Evolutionary conservation across 2,113 vertebrate genomes (phyloP).

Genomic region (Xiphorhynchus elegans): DNA sequence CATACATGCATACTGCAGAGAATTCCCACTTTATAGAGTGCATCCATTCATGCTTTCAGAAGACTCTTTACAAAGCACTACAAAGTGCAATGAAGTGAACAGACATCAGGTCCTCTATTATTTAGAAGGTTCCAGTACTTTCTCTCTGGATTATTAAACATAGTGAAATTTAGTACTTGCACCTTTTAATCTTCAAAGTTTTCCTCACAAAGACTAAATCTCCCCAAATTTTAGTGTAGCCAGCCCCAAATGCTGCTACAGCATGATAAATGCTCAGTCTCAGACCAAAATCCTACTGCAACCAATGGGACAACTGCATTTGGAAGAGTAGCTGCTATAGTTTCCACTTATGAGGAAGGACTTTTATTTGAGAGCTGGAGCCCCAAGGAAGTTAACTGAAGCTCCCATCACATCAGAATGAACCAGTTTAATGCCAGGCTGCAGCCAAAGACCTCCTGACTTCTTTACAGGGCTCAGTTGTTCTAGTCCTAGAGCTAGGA

Average conservation of each 20-base stretch:
- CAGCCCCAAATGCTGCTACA: neutral
- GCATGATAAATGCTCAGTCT: neutral
- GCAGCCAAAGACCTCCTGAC: neutral
- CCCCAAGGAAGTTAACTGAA: neutral
- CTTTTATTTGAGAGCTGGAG: neutral
- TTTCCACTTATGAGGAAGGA: neutral
- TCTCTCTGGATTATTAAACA: neutral
- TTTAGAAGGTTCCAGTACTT: neutral
- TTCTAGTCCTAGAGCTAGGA: neutral
- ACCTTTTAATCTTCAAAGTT: neutral
- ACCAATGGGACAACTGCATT: fast-evolving
- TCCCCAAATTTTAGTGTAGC: neutral
- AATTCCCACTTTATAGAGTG: neutral
- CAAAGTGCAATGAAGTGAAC: neutral
- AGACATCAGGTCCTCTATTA: neutral
- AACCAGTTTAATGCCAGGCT: neutral
- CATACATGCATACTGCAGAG: fast-evolving
- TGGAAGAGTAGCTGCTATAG: neutral
- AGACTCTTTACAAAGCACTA: neutral
- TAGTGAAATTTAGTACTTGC: neutral
- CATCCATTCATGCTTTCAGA: neutral
- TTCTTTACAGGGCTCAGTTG: neutral
- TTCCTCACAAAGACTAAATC: neutral
- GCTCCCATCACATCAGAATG: neutral
- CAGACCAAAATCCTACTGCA: neutral